These are phyloP conservation scores for Ennomos fuscantarius DNA, from an alignment of 2,888 invertebrate species.

Conservation along the genomic window DNA sequence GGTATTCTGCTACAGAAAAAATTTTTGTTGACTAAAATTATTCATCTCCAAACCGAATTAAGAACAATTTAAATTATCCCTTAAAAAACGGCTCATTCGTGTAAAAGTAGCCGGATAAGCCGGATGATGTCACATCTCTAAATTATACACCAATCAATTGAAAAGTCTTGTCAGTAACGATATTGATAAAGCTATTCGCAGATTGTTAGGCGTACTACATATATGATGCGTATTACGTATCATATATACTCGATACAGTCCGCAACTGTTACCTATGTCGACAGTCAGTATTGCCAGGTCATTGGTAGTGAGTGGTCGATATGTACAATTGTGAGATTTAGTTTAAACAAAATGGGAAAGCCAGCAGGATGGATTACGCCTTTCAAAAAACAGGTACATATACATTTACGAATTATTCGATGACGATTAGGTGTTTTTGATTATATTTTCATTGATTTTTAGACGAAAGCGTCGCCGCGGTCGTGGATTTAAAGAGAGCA, in stretches of 20 bases:
- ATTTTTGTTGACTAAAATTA: too few species aligned
- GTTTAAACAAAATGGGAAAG: slow-evolving; percentile 28
- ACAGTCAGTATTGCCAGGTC: slow-evolving; percentile 7
- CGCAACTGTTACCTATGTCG: too few species aligned
- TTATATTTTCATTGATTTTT: too few species aligned
- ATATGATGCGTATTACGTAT: background rate
- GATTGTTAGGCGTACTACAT: slow-evolving; percentile 15
- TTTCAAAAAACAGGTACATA: slow-evolving; percentile 38
- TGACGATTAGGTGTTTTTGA: too few species aligned
- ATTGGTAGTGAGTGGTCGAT: slow-evolving; percentile 11
- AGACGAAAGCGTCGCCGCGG: too few species aligned
- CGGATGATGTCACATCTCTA: background rate
- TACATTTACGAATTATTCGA: too few species aligned
- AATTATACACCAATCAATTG: slow-evolving; percentile 1
- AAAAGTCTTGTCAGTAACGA: slow-evolving; percentile 4
- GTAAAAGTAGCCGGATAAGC: too few species aligned
- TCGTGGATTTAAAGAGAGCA: too few species aligned
- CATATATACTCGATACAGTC: background rate
- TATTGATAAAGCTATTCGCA: slow-evolving; percentile 5
- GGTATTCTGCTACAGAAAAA: too few species aligned
- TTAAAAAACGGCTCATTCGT: too few species aligned
- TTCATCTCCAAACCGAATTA: too few species aligned
- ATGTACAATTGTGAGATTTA: slow-evolving; percentile 8
- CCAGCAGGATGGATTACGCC: slow-evolving; percentile 36
- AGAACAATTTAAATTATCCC: too few species aligned